Base-by-base conservation (phyloP, 2,888 invertebrate genomes). In the Stenoptilia bipunctidactyla region DNA sequence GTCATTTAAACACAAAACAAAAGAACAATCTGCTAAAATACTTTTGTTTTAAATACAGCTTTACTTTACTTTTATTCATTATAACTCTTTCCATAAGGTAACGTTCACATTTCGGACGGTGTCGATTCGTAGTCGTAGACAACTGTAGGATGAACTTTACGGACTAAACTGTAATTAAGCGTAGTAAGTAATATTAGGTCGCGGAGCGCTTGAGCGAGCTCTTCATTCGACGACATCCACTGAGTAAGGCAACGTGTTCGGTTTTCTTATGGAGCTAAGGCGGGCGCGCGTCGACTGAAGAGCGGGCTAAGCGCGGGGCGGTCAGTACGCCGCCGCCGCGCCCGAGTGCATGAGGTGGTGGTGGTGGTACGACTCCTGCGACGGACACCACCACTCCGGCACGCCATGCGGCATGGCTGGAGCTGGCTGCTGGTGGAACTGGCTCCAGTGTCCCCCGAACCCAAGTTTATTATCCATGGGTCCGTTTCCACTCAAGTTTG, bases 281-380 rank as follows among this genome's bases (percentile, higher is more conserved):
- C 30, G 30, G 30, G n/a, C 9, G 30, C 30, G 20, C 71, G 67
- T 72, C 62, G 70, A 83, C 75, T 80, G 74, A 80, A 79, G 65
- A 80, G 80, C 75, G 66, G 70, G 71, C 80, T 85, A 85, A 80
- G 80, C 80, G 82, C 80, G 83, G 44, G 85, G 80, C 40, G 85
- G 86, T 90, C 90, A 92, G 85, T 92, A 92, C 38, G 91, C 91
- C 43, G 91, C 89, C 42, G 92, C 89, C 34, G 91, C 90, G 8
- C 91, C 90, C 15, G 85, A 83, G 51, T 87, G 88, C 86, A 88
- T 87, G 54, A 89, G 64, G 51, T 87, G 88, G 51, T 88, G 88
- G 59, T 83, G 82, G 50, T 83, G 74, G 48, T 75, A 83, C 37
- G 79, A 87, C 52, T 83, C 82, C 49, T 83, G 82, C 41, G 80